phyloP scores from a whole-genome alignment of 2,888 invertebrate species.

The Lochmaea capreae region DNA sequence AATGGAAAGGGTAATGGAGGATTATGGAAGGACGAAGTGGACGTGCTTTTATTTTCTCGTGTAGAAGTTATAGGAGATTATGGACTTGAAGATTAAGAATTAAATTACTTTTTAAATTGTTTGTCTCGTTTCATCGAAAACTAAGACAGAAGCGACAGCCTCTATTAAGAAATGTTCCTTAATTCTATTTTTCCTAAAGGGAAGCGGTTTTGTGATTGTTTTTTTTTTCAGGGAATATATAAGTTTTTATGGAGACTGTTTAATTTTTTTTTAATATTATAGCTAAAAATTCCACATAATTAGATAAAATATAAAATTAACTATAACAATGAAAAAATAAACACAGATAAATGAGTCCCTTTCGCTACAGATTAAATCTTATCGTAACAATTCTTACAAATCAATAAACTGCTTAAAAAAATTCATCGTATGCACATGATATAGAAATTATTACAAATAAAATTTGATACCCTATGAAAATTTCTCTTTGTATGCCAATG shows the following conservation, averaged over 20 bases:
- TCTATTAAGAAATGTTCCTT: constrained; percentile 27
- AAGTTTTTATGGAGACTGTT: not conserved
- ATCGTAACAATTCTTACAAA: too few species aligned
- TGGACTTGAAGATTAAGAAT: constrained; percentile 54
- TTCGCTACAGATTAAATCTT: too few species aligned
- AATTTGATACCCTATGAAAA: too few species aligned
- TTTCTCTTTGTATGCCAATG: too few species aligned
- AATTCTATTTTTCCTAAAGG: not conserved
- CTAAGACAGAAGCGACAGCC: constrained; percentile 11
- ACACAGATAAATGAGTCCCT: too few species aligned
- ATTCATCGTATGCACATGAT: too few species aligned
- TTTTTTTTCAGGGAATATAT: not conserved
- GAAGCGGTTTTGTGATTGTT: not conserved
- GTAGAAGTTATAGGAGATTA: constrained; percentile 55
- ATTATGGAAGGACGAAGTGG: constrained; percentile 53
- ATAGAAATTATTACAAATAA: too few species aligned
- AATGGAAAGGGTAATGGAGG: constrained; percentile 60
- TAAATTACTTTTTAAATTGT: constrained; percentile 55
- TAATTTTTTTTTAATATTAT: too few species aligned
- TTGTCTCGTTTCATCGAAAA: constrained; percentile 43
- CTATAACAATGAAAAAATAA: too few species aligned
- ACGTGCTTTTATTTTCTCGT: constrained; percentile 53
- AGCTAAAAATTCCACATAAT: not conserved
- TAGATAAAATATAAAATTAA: too few species aligned
- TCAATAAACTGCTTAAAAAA: too few species aligned